Base-by-base conservation (phyloP, 2,113 vertebrate species). In the Vombatus ursinus region DNA sequence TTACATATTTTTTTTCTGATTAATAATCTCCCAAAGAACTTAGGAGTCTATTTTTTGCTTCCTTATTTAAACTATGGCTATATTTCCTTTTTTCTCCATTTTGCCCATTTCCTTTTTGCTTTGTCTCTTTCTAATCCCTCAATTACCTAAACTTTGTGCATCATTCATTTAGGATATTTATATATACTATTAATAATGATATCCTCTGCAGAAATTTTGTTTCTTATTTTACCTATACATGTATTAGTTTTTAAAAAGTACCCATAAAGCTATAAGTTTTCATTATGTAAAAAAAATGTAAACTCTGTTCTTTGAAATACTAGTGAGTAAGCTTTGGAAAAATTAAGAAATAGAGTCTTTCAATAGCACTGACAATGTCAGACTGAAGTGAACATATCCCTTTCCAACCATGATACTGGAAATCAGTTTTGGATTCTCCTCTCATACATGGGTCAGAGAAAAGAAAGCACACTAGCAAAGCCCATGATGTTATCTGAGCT, bases 111-210 rank as follows among this genome's bases (percentile, higher is more conserved):
- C 37, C 26, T 31, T 37, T 16, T 84, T 44, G 6, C 19, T 44
- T 44, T 84, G 14, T 37, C 22, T 84, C n/a, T 84, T 68, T 94
- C 47, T 37, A 50, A 25, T 12, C 44, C 16, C 48, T 44, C 31
- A 95, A 23, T 12, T 68, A n/a, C 89, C 44, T 92, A 51, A 93
- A 3, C 57, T 0, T n/a, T 94, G 9, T 96, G 14, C 0, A 52
- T 51, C 44, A 95, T 96, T 90, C 14, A 94, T 93, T 1, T 92
- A 6, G 95, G 97, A 92, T 77, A 0, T 2, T 94, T 31, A 89
- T 90, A 52, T 19, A 92, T 47, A 23, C 44, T 48, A 84, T 57
- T 92, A 50, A 68, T 24, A 1, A 91, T 91, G n/a, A 94, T 23
- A 90, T 95, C 31, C 31, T 93, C 44, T 96, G n/a, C 95, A 77